phyloP scores from a whole-genome alignment of 2,888 invertebrate genomes.

The Hecatera dysodea region DNA sequence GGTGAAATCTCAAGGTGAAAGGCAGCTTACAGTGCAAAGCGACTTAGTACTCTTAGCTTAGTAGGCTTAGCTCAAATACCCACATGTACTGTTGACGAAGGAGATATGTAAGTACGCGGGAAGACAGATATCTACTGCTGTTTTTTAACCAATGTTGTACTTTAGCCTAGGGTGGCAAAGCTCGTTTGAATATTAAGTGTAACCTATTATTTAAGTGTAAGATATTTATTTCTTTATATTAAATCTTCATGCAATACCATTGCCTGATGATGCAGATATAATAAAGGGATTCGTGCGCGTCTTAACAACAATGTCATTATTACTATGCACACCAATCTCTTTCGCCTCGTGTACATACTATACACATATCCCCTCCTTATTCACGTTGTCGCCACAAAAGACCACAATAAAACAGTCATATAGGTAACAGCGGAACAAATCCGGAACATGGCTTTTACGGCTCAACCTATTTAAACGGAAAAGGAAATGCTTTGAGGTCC shows the following conservation, averaged over 20 bases:
- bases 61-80: conserved; percentile 4
- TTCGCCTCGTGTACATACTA: not conserved
- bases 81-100: conserved; percentile 10
- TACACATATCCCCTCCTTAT: not conserved
- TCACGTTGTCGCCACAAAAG: conserved; percentile 29
- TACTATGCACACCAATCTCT: conserved; percentile 2
- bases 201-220: not conserved
- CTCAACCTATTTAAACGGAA: conserved; percentile 59
- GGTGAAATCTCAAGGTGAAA: conserved; percentile 24
- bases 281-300: too few relatives aligned
- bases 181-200: not conserved
- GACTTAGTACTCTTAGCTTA: not conserved
- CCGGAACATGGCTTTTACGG: conserved; percentile 44
- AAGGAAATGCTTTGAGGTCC: conserved; percentile 59
- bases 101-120: not conserved
- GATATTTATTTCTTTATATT: not conserved
- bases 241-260: not conserved
- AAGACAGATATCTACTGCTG: not conserved
- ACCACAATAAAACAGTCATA: conserved; percentile 44
- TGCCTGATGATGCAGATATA: not conserved
- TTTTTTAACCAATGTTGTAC: not conserved
- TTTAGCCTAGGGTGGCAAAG: not conserved
- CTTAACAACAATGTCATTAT: not conserved
- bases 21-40: conserved; percentile 5
- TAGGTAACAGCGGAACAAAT: conserved; percentile 39